These are phyloP conservation scores for Bugula neritina DNA, from an alignment of 2,888 invertebrate genomes.

Conservation along the genomic window DNA sequence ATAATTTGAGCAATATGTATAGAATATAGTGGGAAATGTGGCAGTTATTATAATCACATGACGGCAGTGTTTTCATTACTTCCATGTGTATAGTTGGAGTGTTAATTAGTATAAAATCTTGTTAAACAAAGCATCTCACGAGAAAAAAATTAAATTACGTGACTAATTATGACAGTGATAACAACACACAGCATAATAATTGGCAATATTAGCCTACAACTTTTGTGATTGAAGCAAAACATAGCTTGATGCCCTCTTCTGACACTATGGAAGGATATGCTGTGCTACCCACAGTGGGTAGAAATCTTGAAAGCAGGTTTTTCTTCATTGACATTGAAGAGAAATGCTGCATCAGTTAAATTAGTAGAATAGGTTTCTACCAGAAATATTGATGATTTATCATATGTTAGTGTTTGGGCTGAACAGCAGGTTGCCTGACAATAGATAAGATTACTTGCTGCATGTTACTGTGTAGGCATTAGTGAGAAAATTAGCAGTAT, in stretches of 20 bases:
- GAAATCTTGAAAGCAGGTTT: too few species aligned
- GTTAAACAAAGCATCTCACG: slow-evolving; percentile 16
- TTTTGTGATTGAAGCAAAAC: too few species aligned
- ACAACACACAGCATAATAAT: background rate
- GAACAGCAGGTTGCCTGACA: slow-evolving; percentile 25
- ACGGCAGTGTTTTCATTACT: background rate
- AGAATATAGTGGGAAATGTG: too few species aligned
- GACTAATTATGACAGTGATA: slow-evolving; percentile 1
- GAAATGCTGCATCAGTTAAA: background rate
- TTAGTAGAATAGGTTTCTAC: background rate
- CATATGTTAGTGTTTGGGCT: background rate
- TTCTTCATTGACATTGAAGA: background rate
- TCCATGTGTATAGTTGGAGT: background rate
- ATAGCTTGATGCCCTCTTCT: too few species aligned
- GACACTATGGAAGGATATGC: too few species aligned
- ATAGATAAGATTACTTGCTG: slow-evolving; percentile 25
- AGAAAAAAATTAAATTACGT: slow-evolving; percentile 18
- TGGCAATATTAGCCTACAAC: background rate
- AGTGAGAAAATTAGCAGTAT: slow-evolving; percentile 5
- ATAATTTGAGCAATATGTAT: too few species aligned
- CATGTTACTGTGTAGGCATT: slow-evolving; percentile 16
- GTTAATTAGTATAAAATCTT: background rate
- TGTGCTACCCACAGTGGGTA: too few species aligned
- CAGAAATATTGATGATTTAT: background rate
- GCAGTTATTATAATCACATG: too few species aligned